phyloP scores from a whole-genome alignment of 2,797 vertebrate species.

The Rallus crepitans region DNA sequence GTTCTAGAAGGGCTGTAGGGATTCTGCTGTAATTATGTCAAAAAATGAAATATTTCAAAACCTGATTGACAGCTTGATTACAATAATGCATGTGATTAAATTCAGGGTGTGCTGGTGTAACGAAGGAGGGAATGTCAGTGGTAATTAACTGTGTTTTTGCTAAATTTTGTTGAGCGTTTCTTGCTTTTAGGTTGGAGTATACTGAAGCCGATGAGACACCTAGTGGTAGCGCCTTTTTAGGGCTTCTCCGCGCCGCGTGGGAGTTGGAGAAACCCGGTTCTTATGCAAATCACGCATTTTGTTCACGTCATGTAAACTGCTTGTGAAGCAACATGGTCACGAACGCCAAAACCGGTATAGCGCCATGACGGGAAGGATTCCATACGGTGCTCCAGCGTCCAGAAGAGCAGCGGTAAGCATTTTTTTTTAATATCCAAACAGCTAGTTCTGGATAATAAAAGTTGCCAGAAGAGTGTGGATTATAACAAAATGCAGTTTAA shows the following conservation, averaged over 20 bases:
- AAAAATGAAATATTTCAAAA: slow-evolving; percentile 78
- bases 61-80: slow-evolving; percentile 81
- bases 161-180: slow-evolving; percentile 75
- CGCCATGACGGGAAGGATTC: background rate
- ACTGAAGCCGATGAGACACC: slow-evolving; percentile 62
- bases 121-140: slow-evolving; percentile 61
- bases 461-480: background rate
- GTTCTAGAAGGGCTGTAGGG: slow-evolving; percentile 70
- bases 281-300: background rate
- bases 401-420: background rate
- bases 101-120: slow-evolving; percentile 70
- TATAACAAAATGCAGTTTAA: background rate
- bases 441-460: background rate
- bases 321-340: background rate
- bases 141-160: slow-evolving; percentile 78
- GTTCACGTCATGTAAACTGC: background rate
- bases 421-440: background rate
- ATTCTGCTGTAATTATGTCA: slow-evolving; percentile 80
- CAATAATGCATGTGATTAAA: slow-evolving; percentile 79
- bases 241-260: background rate
- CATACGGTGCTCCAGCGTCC: background rate
- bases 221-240: slow-evolving; percentile 27
- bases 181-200: slow-evolving; percentile 17
- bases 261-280: background rate
- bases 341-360: background rate